Evolutionary conservation across 1,140 invertebrate genomes (phyloP), one percentile per base, ranked within the genome.

Genomic region (Nebria ingens): DNA sequence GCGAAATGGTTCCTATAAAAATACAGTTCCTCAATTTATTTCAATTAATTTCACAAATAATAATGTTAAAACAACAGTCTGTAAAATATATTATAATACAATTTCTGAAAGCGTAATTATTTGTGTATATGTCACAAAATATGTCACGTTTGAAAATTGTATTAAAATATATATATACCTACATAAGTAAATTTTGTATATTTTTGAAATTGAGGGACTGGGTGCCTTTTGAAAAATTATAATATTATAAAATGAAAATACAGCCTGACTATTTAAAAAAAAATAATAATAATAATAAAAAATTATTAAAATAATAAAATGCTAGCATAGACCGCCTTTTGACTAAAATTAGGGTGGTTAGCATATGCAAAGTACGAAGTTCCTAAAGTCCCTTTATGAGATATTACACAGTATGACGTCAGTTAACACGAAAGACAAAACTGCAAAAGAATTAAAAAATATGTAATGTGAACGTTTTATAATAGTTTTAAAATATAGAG

Each of bases 1-100:
- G 61, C 61, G 58, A 60, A 64, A 64, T 66, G 62, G 68, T 70
- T 70, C 67, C 68, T 70, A 69, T 60, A 61, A 49, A 42, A 59
- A 60, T 64, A 64, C 67, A 63, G 65, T 68, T 68, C 66, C 65
- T 68, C 67, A 68, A 67, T 67, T 4, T n/a, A 22, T 34, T 51
- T 11, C 21, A 20, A 12, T 49, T 56, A 63, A 66, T 67, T 70
- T 9, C n/a, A 34, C n/a, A 34, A 34, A 34, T 34, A 34, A 34
- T 34, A n/a, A n/a, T n/a, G n/a, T n/a, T n/a, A n/a, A n/a, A n/a
- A n/a, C n/a, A n/a, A n/a, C n/a, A n/a, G n/a, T n/a, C n/a, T n/a
- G n/a, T n/a, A n/a, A n/a, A n/a, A n/a, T n/a, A n/a, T n/a, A n/a
- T n/a, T n/a, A n/a, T n/a, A n/a, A n/a, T n/a, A n/a, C n/a, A n/a